These are phyloP conservation scores for Heptranchias perlo DNA, from an alignment of 2,113 vertebrate species.

Conservation along the genomic window DNA sequence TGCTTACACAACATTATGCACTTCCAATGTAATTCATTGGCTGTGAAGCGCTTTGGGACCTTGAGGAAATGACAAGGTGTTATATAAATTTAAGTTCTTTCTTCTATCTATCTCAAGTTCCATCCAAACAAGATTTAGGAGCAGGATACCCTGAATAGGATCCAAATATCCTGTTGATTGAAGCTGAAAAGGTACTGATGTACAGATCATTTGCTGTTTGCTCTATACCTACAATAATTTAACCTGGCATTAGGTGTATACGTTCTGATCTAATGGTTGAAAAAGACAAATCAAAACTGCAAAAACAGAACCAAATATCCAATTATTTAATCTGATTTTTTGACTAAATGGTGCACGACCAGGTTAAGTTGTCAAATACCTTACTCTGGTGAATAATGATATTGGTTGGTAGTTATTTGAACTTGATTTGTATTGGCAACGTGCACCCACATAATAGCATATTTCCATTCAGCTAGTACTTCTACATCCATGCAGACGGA, in stretches of 20 bases:
- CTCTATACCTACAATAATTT: not conserved
- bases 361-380: not conserved
- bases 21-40: not conserved
- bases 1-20: not conserved
- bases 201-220: not conserved
- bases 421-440: not conserved
- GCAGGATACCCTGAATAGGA: not conserved
- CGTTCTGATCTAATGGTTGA: not conserved
- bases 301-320: not conserved
- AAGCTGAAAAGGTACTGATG: not conserved
- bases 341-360: not conserved
- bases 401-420: not conserved
- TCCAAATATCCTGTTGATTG: not conserved
- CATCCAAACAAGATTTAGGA: not conserved
- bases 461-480: not conserved
- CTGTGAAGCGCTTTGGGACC: not conserved
- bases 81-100: no score
- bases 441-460: not conserved
- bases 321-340: not conserved
- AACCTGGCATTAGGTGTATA: not conserved
- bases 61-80: not conserved
- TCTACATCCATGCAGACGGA: not conserved
- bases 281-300: not conserved
- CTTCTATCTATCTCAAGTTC: not conserved
- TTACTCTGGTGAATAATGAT: not conserved